Conservation (phyloP, 2,113 vertebrate genomes). For the Callipepla californica region DNA sequence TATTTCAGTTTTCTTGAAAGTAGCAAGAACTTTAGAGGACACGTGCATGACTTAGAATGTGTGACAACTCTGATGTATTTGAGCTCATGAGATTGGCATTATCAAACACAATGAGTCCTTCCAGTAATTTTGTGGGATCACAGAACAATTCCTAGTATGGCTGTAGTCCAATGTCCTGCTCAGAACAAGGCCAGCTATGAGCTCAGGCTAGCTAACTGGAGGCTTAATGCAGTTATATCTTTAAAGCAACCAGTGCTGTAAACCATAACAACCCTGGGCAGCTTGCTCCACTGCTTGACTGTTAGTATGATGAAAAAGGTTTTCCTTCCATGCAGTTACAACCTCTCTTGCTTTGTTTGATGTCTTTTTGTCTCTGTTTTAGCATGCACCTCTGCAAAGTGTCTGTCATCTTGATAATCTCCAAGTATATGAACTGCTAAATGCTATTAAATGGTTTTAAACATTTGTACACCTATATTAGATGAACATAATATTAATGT, state of each 20-base stretch:
- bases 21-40: not conserved
- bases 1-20: not conserved
- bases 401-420: not conserved
- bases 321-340: not conserved
- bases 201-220: not conserved
- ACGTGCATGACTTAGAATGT: not conserved
- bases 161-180: not conserved
- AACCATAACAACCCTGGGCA: not conserved
- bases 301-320: not conserved
- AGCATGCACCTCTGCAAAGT: accelerated
- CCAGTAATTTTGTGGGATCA: not conserved
- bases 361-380: not conserved
- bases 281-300: not conserved
- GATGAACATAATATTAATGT: not conserved
- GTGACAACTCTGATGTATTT: not conserved
- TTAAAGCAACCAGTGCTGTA: not conserved
- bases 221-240: not conserved
- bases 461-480: not conserved
- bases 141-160: not conserved
- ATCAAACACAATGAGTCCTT: not conserved
- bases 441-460: not conserved
- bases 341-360: not conserved
- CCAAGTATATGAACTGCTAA: not conserved
- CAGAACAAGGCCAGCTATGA: not conserved
- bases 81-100: accelerated